These are phyloP conservation scores for Parauchenoglanis punctatus DNA, from an alignment of 2,797 vertebrate species.

Conservation along the genomic window DNA sequence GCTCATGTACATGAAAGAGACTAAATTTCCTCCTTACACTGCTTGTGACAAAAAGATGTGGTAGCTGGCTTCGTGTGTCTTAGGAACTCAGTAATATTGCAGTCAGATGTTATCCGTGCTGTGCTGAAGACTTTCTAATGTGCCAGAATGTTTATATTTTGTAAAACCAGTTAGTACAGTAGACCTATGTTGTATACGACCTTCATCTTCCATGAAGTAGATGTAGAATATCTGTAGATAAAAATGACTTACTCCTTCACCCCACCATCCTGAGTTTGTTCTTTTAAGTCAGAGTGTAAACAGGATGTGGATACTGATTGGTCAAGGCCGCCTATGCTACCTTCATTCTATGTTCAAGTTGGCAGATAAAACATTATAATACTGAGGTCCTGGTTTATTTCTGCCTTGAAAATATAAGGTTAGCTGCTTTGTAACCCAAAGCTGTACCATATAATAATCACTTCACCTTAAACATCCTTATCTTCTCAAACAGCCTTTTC, in stretches of 20 bases:
- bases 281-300: background rate
- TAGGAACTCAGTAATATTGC: background rate
- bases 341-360: background rate
- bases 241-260: background rate
- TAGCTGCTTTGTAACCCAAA: conserved; percentile 11
- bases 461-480: conserved; percentile 23
- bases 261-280: background rate
- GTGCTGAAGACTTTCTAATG: background rate
- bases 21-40: background rate
- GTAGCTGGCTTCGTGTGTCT: background rate
- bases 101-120: background rate
- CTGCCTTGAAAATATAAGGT: background rate
- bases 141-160: background rate
- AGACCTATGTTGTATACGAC: too few relatives aligned
- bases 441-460: conserved; percentile 22
- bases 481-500: conserved; percentile 27
- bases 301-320: background rate
- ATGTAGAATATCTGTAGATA: background rate
- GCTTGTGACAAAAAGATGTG: background rate
- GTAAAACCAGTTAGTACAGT: background rate
- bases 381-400: background rate
- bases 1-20: background rate
- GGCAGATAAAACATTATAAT: conserved; percentile 1
- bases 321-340: background rate
- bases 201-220: too few relatives aligned